phyloP scores from a whole-genome alignment of 2,888 invertebrate genomes.

The Acholoe squamosa region DNA sequence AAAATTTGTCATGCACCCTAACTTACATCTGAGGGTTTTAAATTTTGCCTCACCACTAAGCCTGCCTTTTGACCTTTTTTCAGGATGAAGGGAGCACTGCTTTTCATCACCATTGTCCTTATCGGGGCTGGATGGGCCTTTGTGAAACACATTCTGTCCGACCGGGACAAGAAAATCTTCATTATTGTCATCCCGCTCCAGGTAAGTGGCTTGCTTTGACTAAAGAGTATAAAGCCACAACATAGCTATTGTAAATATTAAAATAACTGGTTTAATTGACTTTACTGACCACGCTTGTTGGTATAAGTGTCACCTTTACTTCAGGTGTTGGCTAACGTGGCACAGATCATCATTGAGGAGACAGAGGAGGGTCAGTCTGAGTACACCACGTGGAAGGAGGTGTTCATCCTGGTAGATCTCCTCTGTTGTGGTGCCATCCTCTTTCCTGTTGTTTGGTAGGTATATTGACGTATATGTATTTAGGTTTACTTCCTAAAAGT shows the following conservation, averaged over 20 bases:
- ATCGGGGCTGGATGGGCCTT: conserved; percentile 99
- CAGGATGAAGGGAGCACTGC: conserved; percentile 89
- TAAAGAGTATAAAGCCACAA: no score
- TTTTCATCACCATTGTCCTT: conserved; percentile 97
- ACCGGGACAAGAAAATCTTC: conserved; percentile 97
- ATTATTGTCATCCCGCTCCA: conserved; percentile 98
- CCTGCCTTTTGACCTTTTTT: no score
- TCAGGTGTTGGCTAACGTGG: conserved; percentile 97
- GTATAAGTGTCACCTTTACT: no score
- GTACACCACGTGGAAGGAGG: conserved; percentile 94
- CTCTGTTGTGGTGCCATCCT: conserved; percentile 97
- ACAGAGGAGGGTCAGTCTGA: conserved; percentile 96
- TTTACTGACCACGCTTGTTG: no score
- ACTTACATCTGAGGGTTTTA: no score
- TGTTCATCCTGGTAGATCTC: conserved; percentile 96
- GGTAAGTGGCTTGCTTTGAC: conserved; percentile 84
- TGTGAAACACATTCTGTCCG: conserved; percentile 97
- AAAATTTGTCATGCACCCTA: no score
- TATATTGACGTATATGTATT: conserved; percentile 59
- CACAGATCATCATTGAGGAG: conserved; percentile 98
- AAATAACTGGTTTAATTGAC: no score
- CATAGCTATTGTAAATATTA: no score
- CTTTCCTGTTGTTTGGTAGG: conserved; percentile 97
- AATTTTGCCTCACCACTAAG: no score
- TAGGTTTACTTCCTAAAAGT: not conserved